Evolutionary conservation across 2,888 invertebrate genomes (phyloP), one percentile per base, ranked within the genome.

Genomic region (Eilema griseolum): DNA sequence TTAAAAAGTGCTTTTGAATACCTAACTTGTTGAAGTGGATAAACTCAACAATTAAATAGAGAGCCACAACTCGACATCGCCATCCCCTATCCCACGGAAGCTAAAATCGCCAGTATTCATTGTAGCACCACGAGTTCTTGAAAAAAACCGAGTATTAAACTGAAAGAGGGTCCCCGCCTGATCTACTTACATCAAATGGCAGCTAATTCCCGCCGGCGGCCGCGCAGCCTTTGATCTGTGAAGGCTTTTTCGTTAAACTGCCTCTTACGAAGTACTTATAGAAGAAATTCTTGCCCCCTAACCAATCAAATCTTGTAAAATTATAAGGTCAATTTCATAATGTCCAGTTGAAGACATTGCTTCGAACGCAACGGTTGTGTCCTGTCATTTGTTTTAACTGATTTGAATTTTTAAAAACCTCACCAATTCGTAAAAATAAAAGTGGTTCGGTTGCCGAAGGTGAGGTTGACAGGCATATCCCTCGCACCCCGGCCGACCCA

Each of bases 61-160:
- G 20, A 23, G 10, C 11, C 8, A 24, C 1, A 52, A 52, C 0
- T 83, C 89, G 0, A 81, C 88, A 0, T 87, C 92, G 0, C 88
- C 91, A 5, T 84, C 91, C 1, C 88, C 89, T 7, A 85, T 81
- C 2, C 81, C 85, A 2, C 79, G 88, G 10, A 91, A 92, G 74
- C 77, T 89, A 66, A 90, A 92, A 71, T 91, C 92, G 1, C 92
- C 91, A 0, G 85, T 92, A 64, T 92, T 92, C 70, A 89, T 93
- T 56, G 88, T 92, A 2, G 84, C 91, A 26, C 24, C 26, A 24
- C 26, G 26, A 59, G 7, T 26, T n/a, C n/a, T 24, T 3, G 16
- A 31, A 16, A 33, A 62, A 31, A 56, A 26, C 11, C n/a, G n/a
- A 28, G 28, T 16, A 11, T 24, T 11, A n/a, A 28, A 37, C 59